A percentile compares a stretch with the other conserved stretches of the same genome.
Conservation (phyloP, 2,797 vertebrate species). For the Strix occidentalis region DNA sequence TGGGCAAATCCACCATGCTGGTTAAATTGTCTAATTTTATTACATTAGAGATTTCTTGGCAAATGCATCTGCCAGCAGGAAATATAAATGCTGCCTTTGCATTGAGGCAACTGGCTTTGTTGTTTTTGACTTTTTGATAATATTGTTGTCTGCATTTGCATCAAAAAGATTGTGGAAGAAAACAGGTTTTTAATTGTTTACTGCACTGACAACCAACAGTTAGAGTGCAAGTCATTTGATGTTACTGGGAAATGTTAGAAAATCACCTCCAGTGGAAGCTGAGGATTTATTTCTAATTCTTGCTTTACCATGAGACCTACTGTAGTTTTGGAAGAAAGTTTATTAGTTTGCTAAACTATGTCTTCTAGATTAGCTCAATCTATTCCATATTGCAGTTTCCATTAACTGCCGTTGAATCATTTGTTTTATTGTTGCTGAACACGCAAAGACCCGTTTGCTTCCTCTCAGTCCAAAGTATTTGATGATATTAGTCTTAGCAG, state of each 20-base stretch:
- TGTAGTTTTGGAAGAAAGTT: neutral
- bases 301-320: neutral
- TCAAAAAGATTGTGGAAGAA: constrained; percentile 56
- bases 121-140: constrained; percentile 67
- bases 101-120: constrained; percentile 61
- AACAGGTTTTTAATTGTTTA: constrained; percentile 70
- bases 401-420: neutral
- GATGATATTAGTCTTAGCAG: neutral
- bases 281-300: constrained; percentile 4
- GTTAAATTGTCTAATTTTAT: constrained; percentile 84
- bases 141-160: constrained; percentile 64
- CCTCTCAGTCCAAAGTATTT: neutral
- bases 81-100: constrained; percentile 75
- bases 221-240: constrained; percentile 37
- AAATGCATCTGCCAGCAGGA: constrained; percentile 79
- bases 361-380: neutral
- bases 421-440: constrained; percentile 15
- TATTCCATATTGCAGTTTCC: constrained; percentile 3
- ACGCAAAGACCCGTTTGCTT: neutral
- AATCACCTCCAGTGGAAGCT: constrained; percentile 34
- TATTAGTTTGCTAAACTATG: neutral
- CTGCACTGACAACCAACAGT: constrained; percentile 61
- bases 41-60: constrained; percentile 79
- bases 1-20: constrained; percentile 77
- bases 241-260: constrained; percentile 15